Conservation (phyloP, 2,888 invertebrate genomes). For the Mythimna pallens region DNA sequence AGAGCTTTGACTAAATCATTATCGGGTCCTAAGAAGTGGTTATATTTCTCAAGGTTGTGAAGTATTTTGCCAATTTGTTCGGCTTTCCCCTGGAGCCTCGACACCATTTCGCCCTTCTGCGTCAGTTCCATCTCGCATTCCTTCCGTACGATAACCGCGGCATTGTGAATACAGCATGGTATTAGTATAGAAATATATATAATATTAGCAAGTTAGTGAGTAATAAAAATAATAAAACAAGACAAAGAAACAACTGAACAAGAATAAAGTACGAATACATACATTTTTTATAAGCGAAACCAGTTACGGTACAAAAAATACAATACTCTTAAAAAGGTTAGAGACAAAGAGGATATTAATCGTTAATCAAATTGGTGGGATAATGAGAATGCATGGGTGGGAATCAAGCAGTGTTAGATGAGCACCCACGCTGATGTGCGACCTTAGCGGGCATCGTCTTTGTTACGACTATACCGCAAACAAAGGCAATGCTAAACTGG, state of each 20-base stretch:
- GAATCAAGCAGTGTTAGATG: conserved; percentile 66
- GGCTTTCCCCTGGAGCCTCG: conserved; percentile 98
- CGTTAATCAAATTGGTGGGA: conserved; percentile 64
- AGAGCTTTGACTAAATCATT: conserved; percentile 89
- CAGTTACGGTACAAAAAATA: conserved; percentile 34
- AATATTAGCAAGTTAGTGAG: conserved; percentile 42
- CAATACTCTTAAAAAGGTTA: conserved; percentile 29
- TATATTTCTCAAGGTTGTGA: conserved; percentile 97
- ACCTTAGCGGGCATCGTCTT: conserved; percentile 75
- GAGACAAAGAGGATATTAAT: conserved; percentile 46
- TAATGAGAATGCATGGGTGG: conserved; percentile 76
- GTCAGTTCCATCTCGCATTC: conserved; percentile 98
- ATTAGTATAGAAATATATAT: conserved; percentile 81
- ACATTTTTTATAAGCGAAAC: conserved; percentile 30
- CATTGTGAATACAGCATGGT: conserved; percentile 86
- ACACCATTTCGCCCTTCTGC: conserved; percentile 98
- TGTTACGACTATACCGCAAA: conserved; percentile 61
- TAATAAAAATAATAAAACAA: conserved; percentile 26
- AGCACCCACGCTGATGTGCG: conserved; percentile 75
- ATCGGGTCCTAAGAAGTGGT: conserved; percentile 92
- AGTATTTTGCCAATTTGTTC: conserved; percentile 98
- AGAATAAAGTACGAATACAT: conserved; percentile 35
- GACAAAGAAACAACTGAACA: conserved; percentile 7
- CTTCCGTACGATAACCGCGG: conserved; percentile 90
- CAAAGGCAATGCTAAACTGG: conserved; percentile 54